Evolutionary conservation across 2,797 vertebrate genomes (phyloP), one percentile per base, ranked within the genome.

Genomic region (Pantherophis alleghaniensis): DNA sequence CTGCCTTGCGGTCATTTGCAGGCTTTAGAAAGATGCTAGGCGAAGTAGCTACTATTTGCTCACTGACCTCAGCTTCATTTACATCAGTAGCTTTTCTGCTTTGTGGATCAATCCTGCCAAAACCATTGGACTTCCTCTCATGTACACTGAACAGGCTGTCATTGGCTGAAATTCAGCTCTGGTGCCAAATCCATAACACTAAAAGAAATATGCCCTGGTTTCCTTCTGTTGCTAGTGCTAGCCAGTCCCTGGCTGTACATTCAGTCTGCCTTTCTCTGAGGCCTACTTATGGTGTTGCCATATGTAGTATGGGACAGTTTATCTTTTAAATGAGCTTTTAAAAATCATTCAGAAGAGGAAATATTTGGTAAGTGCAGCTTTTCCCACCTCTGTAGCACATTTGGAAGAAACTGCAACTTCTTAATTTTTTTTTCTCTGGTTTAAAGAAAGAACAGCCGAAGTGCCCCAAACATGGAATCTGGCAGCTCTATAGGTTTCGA

Each of bases 11-110:
- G 24, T 57, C 93, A 87, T 57, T 37, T n/a, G 37, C 47, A 91
- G 88, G 74, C 94, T 93, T 89, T 51, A 37, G 53, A 79, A 74
- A 59, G 28, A 93, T 42, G 42, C 20, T 51, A 83, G 90, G 92
- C 6, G 2, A 57, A 26, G 37, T 89, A 51, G 51, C 66, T 66
- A 59, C 66, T 89, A n/a, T 60, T 66, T 93, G 90, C 89, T 59
- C 69, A 28, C 59, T 14, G 47, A 56, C 32, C 63, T 91, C 90
- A 28, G 87, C n/a, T 93, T 93, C 57, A n/a, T 89, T 91, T 89
- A 89, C 63, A 86, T 37, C 42, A 1, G 57, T 86, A 91, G 57
- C 69, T 89, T 89, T 56, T 28, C 87, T 63, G 74, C 79, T 86
- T 63, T 37, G 61, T 61, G 87, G 87, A 24, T 57, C 63, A 26